These are phyloP conservation scores for Alouatta palliata DNA, from an alignment of 2,113 vertebrate species.

Conservation along the genomic window DNA sequence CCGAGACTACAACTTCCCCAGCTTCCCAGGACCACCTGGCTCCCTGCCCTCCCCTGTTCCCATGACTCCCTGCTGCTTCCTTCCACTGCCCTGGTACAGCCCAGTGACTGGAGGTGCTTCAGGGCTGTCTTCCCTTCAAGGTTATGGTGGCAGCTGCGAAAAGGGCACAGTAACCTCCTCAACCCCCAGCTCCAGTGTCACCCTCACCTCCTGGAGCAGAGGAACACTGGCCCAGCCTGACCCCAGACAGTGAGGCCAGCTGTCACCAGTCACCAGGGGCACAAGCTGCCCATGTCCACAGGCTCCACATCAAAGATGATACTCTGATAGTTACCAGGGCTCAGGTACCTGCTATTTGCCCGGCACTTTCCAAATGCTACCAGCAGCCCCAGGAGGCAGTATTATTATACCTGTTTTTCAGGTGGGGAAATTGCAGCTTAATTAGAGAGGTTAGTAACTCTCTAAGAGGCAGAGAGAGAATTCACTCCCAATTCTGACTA, in stretches of 20 bases:
- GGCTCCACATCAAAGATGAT: not conserved
- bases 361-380: not conserved
- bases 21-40: conserved; percentile 68
- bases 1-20: conserved; percentile 30
- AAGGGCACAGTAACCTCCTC: conserved; percentile 61
- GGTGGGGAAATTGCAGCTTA: not conserved
- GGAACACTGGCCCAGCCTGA: conserved; percentile 42
- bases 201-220: not conserved
- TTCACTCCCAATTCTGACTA: not conserved
- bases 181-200: not conserved
- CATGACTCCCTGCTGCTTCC: conserved; percentile 17
- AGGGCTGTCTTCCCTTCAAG: conserved; percentile 47
- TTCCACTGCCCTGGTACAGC: not conserved
- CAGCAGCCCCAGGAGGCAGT: not conserved
- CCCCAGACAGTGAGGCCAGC: conserved; percentile 35
- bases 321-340: not conserved
- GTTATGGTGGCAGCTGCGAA: conserved; percentile 46
- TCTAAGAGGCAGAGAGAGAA: not conserved
- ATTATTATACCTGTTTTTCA: not conserved
- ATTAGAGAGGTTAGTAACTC: not conserved
- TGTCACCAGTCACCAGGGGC: conserved; percentile 10
- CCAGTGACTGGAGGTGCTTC: not conserved
- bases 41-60: conserved; percentile 13
- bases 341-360: conserved; percentile 1
- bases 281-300: not conserved